Base-by-base conservation (phyloP, 2,888 invertebrate genomes). In the Lasius platythorax region DNA sequence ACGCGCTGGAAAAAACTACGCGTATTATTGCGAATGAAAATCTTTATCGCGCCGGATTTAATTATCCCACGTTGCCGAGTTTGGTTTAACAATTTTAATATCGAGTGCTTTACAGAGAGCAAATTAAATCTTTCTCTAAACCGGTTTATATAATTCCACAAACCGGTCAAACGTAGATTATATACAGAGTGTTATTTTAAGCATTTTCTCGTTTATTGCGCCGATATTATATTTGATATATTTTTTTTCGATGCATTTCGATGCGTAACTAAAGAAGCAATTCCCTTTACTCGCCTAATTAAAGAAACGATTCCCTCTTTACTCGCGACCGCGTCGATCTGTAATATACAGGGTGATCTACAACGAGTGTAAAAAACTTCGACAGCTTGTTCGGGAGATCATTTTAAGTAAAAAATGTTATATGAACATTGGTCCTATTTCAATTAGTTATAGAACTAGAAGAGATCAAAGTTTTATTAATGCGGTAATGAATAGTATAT, bases 221-320 rank as follows among this genome's bases (percentile, higher is more conserved):
- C 6, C 30, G 30, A 37, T 37, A 37, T 37, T 5, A 37, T 28
- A 37, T 28, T 50, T n/a, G 37, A 11, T 33, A 53, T n/a, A 2
- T 30, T 72, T 72, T 72, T 43, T 46, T n/a, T 53, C 18, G 37
- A 50, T 58, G 9, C 58, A 43, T 46, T n/a, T 53, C 18, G 37
- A 50, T 58, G 79, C 73, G 61, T 18, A 28, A 72, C 23, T 15
- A 33, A 30, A 33, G 18, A 37, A 56, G 9, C 58, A 78, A 43
- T n/a, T 2, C 50, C 12, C 12, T 33, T 56, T 8, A 23, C 23
- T 43, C 33, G 33, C 58, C 0, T 23, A 23, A 23, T 23, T 23
- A 23, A 23, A 23, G 23, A 23, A 23, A 23, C 23, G 68, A 43
- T n/a, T 2, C 50, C 12, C 12, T 33, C 23, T 23, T 56, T 8